Percentiles rank a stretch among this genome's conserved stretches.
These are phyloP conservation scores for Elysia crispata DNA, from an alignment of 2,888 invertebrate genomes.

Conservation along the genomic window DNA sequence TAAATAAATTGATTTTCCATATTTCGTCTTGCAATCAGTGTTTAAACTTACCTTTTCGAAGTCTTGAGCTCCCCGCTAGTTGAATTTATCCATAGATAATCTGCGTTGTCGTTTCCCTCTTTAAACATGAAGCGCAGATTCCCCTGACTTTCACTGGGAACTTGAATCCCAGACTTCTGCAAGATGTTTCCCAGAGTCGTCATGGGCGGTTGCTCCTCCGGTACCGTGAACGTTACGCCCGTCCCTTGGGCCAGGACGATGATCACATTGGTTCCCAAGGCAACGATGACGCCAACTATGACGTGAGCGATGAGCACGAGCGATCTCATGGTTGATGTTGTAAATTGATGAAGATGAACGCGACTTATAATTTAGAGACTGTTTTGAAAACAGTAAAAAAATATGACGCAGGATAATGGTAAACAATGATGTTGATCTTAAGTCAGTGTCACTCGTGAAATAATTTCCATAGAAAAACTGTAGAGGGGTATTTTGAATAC, in stretches of 20 bases:
- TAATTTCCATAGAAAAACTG: too few species aligned
- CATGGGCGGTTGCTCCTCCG: slow-evolving; percentile 65
- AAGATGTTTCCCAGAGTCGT: slow-evolving; percentile 65
- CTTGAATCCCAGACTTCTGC: slow-evolving; percentile 75
- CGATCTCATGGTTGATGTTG: not conserved
- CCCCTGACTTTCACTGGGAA: slow-evolving; percentile 53
- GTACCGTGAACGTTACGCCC: slow-evolving; percentile 58
- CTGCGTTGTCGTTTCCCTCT: slow-evolving; percentile 52
- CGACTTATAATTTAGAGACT: too few species aligned
- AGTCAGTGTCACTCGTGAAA: too few species aligned
- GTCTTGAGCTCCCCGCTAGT: slow-evolving; percentile 91
- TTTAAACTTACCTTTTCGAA: slow-evolving; percentile 50
- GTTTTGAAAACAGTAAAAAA: too few species aligned
- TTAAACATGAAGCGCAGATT: slow-evolving; percentile 59
- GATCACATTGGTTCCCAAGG: not conserved
- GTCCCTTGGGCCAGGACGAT: slow-evolving; percentile 44
- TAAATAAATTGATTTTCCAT: too few species aligned
- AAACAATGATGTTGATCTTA: too few species aligned
- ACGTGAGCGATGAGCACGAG: not conserved
- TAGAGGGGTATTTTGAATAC: too few species aligned
- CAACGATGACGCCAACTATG: not conserved
- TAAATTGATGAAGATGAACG: too few species aligned
- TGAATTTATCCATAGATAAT: slow-evolving; percentile 89
- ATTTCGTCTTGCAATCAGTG: too few species aligned
- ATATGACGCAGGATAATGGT: too few species aligned